Evolutionary conservation across 2,113 vertebrate species (phyloP).

Genomic region (Corydoras sp.): DNA sequence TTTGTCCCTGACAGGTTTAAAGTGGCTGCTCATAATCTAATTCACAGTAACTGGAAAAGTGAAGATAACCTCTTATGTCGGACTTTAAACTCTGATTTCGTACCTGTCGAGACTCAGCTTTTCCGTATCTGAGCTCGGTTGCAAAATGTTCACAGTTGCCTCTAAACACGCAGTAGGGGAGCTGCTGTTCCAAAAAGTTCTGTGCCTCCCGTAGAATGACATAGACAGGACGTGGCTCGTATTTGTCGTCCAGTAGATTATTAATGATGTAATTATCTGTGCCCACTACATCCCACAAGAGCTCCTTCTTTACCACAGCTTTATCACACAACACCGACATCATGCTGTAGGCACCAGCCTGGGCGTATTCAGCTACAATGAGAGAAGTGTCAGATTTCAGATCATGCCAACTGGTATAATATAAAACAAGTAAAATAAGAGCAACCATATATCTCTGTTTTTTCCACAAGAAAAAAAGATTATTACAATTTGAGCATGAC

Average conservation of each 20-base stretch:
- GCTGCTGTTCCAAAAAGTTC: slow-evolving; percentile 41
- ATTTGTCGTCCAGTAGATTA: slow-evolving; percentile 62
- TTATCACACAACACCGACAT: slow-evolving; percentile 67
- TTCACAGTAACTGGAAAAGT: no score
- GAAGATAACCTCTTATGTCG: no score
- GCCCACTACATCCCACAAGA: slow-evolving; percentile 59
- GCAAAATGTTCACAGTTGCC: slow-evolving; percentile 76
- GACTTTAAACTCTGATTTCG: not conserved
- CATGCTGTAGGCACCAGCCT: slow-evolving; percentile 57
- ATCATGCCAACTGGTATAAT: no score
- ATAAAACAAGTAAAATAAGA: no score
- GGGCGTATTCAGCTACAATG: slow-evolving; percentile 54
- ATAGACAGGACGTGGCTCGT: slow-evolving; percentile 32
- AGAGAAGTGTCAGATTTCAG: not conserved
- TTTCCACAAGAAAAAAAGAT: no score
- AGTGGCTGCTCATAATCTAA: no score
- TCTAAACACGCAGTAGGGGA: slow-evolving; percentile 52
- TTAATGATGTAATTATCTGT: slow-evolving; percentile 55
- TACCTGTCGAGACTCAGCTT: slow-evolving; percentile 73
- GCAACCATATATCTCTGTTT: no score
- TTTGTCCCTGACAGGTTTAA: no score
- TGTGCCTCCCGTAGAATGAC: slow-evolving; percentile 58
- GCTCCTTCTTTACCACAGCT: slow-evolving; percentile 69
- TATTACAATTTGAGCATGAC: no score
- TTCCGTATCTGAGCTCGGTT: slow-evolving; percentile 68